phyloP scores from a whole-genome alignment of 2,797 vertebrate genomes.

The Lophotriccus pileatus region DNA sequence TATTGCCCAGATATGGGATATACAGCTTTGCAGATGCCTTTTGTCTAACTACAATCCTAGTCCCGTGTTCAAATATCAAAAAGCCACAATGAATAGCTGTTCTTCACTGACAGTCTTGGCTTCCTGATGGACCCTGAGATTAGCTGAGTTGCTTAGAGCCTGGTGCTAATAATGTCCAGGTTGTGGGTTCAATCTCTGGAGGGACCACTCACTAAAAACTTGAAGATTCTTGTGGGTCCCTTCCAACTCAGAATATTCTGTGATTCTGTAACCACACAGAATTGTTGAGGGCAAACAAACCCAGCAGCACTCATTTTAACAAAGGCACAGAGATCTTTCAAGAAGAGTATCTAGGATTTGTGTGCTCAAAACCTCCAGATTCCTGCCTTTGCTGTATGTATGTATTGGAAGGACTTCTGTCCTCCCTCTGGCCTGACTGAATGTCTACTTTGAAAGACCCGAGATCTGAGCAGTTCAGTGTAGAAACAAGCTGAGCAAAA shows the following conservation, averaged over 20 bases:
- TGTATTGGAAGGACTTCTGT: background rate
- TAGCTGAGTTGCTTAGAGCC: background rate
- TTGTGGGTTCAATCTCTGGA: background rate
- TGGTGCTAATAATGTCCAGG: background rate
- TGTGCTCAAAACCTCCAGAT: background rate
- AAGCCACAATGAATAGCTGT: background rate
- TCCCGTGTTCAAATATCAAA: background rate
- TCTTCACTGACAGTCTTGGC: background rate
- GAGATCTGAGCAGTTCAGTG: background rate
- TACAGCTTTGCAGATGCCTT: background rate
- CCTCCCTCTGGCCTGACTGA: background rate
- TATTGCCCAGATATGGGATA: background rate
- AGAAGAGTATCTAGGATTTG: background rate
- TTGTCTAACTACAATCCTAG: background rate
- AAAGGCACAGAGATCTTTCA: background rate
- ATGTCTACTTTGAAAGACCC: background rate
- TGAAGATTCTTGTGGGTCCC: background rate
- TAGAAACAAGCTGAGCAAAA: background rate
- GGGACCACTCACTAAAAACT: background rate
- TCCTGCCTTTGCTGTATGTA: background rate
- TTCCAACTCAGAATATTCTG: background rate
- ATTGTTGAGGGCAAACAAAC: background rate
- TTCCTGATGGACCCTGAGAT: background rate
- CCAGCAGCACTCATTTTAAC: rapidly evolving
- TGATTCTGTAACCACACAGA: background rate